These are phyloP conservation scores for Podabrus alpinus DNA, from an alignment of 2,888 invertebrate species.

Conservation along the genomic window DNA sequence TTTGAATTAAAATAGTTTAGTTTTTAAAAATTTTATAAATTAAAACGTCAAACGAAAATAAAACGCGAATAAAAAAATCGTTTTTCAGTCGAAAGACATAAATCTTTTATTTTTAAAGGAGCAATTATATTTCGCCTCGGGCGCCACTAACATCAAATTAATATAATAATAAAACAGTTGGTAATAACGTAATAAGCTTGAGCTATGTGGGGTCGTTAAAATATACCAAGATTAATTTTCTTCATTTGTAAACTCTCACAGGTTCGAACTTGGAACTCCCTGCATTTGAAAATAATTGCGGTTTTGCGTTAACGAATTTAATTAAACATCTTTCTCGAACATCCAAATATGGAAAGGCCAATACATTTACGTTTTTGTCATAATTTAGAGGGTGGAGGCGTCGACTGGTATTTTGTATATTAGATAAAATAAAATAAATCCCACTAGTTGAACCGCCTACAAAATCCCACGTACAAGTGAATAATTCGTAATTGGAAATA, in stretches of 20 bases:
- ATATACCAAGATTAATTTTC: background rate
- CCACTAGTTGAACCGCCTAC: conserved; percentile 2
- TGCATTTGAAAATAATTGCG: background rate
- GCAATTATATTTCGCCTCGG: background rate
- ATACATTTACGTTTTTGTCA: background rate
- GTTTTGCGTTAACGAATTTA: background rate
- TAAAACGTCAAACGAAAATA: background rate
- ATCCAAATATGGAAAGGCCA: background rate
- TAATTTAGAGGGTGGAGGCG: background rate
- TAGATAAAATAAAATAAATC: background rate
- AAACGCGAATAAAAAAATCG: too few species aligned
- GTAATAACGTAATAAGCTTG: background rate
- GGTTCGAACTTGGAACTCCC: background rate
- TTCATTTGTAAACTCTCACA: too few species aligned
- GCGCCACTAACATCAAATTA: background rate
- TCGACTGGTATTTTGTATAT: background rate
- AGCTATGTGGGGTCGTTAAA: background rate
- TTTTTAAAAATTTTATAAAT: background rate
- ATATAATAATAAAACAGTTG: background rate
- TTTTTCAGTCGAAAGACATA: background rate
- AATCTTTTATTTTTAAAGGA: background rate
- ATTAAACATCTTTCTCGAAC: background rate
- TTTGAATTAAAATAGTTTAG: background rate
- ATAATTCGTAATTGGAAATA: conserved; percentile 6
- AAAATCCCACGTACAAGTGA: background rate